Evolutionary conservation across 2,113 vertebrate species (phyloP).

Genomic region (Pungitius pungitius): DNA sequence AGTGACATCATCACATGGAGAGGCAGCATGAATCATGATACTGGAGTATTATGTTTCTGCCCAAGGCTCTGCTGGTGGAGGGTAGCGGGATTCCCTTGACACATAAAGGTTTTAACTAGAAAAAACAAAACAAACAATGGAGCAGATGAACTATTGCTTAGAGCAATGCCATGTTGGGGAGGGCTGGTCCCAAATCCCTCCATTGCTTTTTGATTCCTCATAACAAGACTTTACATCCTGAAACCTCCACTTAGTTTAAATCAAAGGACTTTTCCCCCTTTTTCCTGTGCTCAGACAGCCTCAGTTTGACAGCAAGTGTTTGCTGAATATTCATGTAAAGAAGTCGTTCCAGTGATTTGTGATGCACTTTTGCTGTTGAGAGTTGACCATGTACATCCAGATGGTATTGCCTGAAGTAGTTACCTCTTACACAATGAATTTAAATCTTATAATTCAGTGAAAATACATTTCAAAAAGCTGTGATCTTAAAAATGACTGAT

Average conservation of each 20-base stretch:
- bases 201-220: constrained; percentile 12
- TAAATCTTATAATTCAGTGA: constrained; percentile 6
- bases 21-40: not conserved
- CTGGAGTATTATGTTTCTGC: constrained; percentile 3
- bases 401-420: constrained; percentile 20
- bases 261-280: constrained; percentile 3
- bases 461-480: constrained; percentile 1
- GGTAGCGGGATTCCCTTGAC: constrained; percentile 1
- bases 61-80: constrained; percentile 12
- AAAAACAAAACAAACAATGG: not conserved
- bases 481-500: not conserved
- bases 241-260: constrained; percentile 15
- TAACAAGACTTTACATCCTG: constrained; percentile 28
- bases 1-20: constrained; percentile 1
- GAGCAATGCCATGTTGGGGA: not conserved
- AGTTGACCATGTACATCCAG: constrained; percentile 35
- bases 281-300: not conserved
- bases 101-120: constrained; percentile 6
- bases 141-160: constrained; percentile 22
- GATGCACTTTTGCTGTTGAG: constrained; percentile 50
- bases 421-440: constrained; percentile 11
- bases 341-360: constrained; percentile 36
- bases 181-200: constrained; percentile 5
- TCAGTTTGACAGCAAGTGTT: constrained; percentile 32
- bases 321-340: constrained; percentile 48